Percentiles rank a stretch among this genome's conserved stretches.
Evolutionary conservation across 2,113 vertebrate genomes (phyloP).

Genomic region (Paratilapia polleni): DNA sequence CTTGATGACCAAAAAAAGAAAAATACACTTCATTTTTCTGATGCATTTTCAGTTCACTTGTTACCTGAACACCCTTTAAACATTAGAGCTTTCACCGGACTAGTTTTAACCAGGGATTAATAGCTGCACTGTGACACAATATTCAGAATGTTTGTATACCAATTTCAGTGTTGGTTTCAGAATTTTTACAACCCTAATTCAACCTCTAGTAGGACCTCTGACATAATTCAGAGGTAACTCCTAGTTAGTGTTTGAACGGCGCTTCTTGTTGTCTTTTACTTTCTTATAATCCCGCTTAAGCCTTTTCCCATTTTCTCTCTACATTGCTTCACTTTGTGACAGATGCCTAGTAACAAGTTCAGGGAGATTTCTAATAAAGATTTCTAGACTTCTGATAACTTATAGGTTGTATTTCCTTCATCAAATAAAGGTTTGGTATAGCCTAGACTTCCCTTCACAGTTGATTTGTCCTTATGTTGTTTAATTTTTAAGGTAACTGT

Average conservation of each 20-base stretch:
- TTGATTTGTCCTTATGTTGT: background rate
- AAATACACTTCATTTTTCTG: no score
- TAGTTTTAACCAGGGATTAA: no score
- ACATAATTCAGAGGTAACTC: accelerated
- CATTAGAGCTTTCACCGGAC: no score
- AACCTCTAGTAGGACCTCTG: background rate
- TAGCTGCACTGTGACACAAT: no score
- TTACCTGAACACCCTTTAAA: no score
- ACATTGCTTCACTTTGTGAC: background rate
- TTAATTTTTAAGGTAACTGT: background rate
- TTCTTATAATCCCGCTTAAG: no score
- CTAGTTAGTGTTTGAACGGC: no score
- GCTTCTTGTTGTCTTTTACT: no score
- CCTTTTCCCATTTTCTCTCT: background rate
- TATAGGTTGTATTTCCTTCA: background rate
- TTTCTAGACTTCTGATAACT: background rate
- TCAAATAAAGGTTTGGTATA: background rate
- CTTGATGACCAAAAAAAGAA: no score
- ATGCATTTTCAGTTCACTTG: no score
- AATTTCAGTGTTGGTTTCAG: background rate
- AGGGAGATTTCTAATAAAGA: no score
- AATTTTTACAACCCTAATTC: background rate
- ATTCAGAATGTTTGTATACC: background rate
- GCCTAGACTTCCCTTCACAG: background rate
- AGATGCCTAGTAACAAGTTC: no score